phyloP scores from a whole-genome alignment of 2,113 vertebrate genomes.

The Nesoenas mayeri region DNA sequence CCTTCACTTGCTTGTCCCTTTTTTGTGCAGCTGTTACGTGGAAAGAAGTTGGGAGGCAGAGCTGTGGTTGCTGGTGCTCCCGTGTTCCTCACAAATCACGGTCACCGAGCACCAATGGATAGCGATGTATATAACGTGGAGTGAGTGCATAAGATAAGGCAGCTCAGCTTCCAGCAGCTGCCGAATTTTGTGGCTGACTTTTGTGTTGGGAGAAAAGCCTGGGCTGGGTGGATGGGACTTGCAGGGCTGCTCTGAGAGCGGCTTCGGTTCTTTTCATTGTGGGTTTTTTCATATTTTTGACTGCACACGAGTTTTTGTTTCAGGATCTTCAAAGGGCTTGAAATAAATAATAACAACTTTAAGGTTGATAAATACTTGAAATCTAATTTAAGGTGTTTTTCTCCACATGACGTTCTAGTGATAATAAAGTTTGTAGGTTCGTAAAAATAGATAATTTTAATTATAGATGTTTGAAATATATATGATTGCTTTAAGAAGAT shows the following conservation, averaged over 20 bases:
- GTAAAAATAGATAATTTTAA: neutral
- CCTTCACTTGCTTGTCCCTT: neutral
- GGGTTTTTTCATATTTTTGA: neutral
- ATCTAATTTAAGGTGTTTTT: constrained; percentile 1
- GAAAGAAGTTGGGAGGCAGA: neutral
- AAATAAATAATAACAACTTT: neutral
- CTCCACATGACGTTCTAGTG: constrained; percentile 9
- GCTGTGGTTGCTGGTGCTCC: neutral
- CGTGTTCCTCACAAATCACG: neutral
- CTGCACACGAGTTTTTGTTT: neutral
- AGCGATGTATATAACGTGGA: neutral
- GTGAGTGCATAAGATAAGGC: neutral
- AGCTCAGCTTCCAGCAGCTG: neutral
- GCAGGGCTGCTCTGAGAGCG: neutral
- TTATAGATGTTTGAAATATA: neutral
- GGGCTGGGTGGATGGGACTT: neutral
- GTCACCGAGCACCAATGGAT: neutral
- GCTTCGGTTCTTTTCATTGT: no score
- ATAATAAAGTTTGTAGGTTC: constrained; percentile 18
- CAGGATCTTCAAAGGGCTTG: neutral
- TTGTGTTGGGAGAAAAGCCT: neutral
- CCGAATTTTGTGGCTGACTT: neutral
- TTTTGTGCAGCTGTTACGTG: neutral
- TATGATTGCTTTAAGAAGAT: neutral
- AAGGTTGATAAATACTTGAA: constrained; percentile 32